Evolutionary conservation across 2,888 invertebrate species (phyloP).

Genomic region (Sphaerophoria rueppellii): DNA sequence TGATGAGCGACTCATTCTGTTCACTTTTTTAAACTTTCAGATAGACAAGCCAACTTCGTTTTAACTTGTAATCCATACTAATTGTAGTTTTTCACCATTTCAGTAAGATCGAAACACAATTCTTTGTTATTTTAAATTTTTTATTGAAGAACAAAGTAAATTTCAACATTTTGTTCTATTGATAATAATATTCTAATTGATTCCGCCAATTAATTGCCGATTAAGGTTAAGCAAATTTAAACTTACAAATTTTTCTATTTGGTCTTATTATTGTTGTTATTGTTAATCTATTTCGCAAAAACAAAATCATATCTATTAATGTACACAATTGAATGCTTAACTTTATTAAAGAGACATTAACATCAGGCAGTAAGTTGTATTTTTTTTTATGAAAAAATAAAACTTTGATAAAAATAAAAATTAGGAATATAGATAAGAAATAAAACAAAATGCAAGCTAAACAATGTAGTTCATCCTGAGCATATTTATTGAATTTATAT

Average conservation of each 20-base stretch:
- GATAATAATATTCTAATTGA: slow-evolving; percentile 55
- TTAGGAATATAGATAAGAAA: too few species aligned
- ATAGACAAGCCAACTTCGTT: too few species aligned
- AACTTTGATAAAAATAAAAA: slow-evolving; percentile 1
- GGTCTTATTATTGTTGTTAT: too few species aligned
- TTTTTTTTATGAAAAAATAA: slow-evolving; percentile 42
- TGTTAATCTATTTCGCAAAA: slow-evolving; percentile 45
- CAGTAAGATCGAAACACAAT: slow-evolving; percentile 19
- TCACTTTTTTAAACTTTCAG: too few species aligned
- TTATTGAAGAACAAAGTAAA: slow-evolving; percentile 72
- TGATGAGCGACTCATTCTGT: too few species aligned
- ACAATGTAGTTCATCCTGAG: too few species aligned
- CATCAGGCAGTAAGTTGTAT: slow-evolving; percentile 69
- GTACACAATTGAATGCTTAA: slow-evolving; percentile 60
- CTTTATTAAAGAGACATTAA: slow-evolving; percentile 52
- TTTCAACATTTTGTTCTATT: slow-evolving; percentile 71
- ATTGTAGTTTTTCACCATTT: neutral
- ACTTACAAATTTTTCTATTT: too few species aligned
- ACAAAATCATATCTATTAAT: slow-evolving; percentile 42
- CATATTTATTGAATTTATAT: too few species aligned
- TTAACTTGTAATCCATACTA: too few species aligned
- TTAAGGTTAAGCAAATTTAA: slow-evolving; percentile 10
- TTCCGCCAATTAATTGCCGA: slow-evolving; percentile 40
- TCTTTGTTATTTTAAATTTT: slow-evolving; percentile 42
- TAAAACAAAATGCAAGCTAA: too few species aligned